These are phyloP conservation scores for Uloborus plumipes DNA, from an alignment of 2,888 invertebrate genomes.

Conservation along the genomic window DNA sequence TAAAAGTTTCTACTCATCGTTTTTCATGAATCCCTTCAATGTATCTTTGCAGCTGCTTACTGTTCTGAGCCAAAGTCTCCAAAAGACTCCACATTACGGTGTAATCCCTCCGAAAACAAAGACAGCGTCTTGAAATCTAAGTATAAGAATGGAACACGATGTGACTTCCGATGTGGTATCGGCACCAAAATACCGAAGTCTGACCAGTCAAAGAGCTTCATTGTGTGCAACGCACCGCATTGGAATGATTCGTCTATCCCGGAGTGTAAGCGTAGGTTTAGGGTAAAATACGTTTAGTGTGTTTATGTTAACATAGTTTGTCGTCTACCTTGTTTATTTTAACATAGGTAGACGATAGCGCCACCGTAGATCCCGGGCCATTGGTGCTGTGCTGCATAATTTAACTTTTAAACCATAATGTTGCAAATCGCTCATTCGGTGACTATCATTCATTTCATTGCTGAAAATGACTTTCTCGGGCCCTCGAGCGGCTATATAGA, in stretches of 20 bases:
- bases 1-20: no score
- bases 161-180: conserved; percentile 31
- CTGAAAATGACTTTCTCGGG: no score
- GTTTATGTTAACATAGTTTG: background rate
- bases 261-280: conserved; percentile 62
- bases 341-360: no score
- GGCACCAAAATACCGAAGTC: conserved; percentile 52
- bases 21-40: no score
- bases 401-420: no score
- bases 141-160: conserved; percentile 35
- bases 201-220: background rate
- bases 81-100: conserved; percentile 14
- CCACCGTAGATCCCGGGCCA: no score
- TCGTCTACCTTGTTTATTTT: no score
- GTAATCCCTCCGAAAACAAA: conserved; percentile 16
- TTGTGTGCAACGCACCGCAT: conserved; percentile 35
- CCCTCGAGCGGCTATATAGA: no score
- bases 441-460: no score
- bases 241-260: conserved; percentile 47
- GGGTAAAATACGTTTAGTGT: conserved; percentile 29
- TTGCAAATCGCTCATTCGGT: no score
- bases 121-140: conserved; percentile 15
- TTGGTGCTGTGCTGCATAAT: no score
- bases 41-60: conserved; percentile 42
- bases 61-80: conserved; percentile 39